These are phyloP conservation scores for Linnaemya tessellans DNA, from an alignment of 2,888 invertebrate genomes.

Conservation along the genomic window DNA sequence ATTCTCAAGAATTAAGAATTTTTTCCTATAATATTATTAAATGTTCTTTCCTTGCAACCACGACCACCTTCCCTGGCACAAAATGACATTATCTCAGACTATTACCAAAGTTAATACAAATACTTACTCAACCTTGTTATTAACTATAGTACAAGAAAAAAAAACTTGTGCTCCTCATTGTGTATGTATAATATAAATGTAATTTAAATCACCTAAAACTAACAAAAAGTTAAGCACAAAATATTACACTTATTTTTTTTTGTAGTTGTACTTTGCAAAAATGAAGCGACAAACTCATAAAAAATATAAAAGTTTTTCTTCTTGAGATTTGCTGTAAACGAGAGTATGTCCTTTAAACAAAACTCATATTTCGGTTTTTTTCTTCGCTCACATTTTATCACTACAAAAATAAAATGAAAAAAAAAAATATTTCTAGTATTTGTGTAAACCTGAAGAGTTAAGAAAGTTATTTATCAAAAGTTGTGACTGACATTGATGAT, in stretches of 20 bases:
- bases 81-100: neutral
- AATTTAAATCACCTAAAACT: conserved; percentile 21
- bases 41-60: neutral
- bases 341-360: conserved; percentile 14
- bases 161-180: neutral
- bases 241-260: neutral
- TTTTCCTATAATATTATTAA: neutral
- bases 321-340: conserved; percentile 4
- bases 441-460: conserved; percentile 43
- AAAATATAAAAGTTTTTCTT: conserved; percentile 21
- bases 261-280: conserved; percentile 6
- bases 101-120: conserved; percentile 39
- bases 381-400: conserved; percentile 10
- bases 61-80: neutral
- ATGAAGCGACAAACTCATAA: conserved; percentile 39
- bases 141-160: neutral
- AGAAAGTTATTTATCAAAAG: conserved; percentile 69
- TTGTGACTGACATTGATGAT: conserved; percentile 64
- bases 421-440: conserved; percentile 2
- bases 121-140: conserved; percentile 14
- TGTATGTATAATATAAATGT: conserved; percentile 10
- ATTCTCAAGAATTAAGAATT: neutral
- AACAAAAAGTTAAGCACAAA: conserved; percentile 12
- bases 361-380: neutral
- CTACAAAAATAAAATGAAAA: neutral